A percentile compares a stretch with the other conserved stretches of the same genome.
These are phyloP conservation scores for Cerastoderma edule DNA, from an alignment of 2,888 invertebrate species.

Conservation along the genomic window DNA sequence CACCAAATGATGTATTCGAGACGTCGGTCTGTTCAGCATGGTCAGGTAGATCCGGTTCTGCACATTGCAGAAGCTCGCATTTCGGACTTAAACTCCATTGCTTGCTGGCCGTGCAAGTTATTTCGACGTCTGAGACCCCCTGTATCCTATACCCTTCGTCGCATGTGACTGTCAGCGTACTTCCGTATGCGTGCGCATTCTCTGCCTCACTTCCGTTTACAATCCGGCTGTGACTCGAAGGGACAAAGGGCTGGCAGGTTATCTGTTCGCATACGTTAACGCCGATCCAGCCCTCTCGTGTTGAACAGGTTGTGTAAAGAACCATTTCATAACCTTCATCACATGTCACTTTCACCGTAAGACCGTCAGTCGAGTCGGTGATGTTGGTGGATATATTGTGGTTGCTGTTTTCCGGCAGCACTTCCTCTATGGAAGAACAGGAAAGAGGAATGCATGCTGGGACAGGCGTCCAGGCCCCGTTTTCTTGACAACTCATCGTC, in stretches of 20 bases:
- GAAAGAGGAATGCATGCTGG: background rate
- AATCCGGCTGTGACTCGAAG: background rate
- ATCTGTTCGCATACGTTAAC: background rate
- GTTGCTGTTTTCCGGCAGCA: background rate
- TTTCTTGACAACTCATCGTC: background rate
- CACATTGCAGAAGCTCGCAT: background rate
- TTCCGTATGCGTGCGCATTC: background rate
- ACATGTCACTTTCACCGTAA: background rate
- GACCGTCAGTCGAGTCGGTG: background rate
- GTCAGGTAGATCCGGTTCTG: too few relatives aligned
- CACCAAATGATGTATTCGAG: background rate
- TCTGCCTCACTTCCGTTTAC: background rate
- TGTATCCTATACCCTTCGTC: background rate
- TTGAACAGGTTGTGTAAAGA: background rate
- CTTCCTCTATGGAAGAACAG: background rate
- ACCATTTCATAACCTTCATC: constrained; percentile 2
- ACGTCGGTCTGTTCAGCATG: background rate
- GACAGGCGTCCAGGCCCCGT: background rate
- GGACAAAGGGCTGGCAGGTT: background rate
- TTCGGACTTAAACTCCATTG: background rate
- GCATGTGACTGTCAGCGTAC: background rate
- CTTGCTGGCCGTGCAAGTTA: background rate
- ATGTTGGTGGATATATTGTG: background rate
- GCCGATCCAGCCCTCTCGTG: background rate
- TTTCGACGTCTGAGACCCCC: background rate